These are phyloP conservation scores for Tachystola acroxantha DNA, from an alignment of 2,888 invertebrate genomes.

Conservation along the genomic window DNA sequence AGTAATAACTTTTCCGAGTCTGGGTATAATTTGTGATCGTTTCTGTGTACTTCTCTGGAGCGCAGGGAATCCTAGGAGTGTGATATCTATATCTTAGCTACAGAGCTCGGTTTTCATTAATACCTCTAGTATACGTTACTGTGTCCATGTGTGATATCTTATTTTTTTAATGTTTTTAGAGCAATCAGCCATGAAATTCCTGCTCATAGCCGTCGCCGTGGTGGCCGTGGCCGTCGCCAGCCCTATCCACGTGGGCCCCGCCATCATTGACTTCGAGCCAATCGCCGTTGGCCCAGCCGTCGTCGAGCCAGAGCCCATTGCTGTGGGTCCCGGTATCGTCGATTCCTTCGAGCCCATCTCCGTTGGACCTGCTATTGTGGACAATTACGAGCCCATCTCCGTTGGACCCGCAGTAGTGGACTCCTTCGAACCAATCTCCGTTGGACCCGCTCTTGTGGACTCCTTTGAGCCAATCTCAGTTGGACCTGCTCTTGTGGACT, in stretches of 20 bases:
- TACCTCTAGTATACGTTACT: too few relatives aligned
- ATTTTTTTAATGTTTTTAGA: slow-evolving; percentile 1
- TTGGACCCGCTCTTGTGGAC: slow-evolving; percentile 12
- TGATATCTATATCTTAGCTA: too few relatives aligned
- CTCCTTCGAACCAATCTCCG: slow-evolving; percentile 9
- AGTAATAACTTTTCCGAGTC: too few relatives aligned
- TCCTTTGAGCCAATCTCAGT: slow-evolving; percentile 11
- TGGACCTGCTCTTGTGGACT: slow-evolving; percentile 15
- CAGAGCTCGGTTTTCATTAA: too few relatives aligned
- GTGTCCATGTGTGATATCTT: too few relatives aligned
- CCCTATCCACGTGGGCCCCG: slow-evolving; percentile 5
- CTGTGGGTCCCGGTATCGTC: slow-evolving; percentile 1
- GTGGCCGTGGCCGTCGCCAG: slow-evolving; percentile 9
- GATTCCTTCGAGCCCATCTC: background rate
- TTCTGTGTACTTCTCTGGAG: too few relatives aligned
- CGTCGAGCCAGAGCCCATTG: background rate
- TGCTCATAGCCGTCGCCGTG: slow-evolving; percentile 12
- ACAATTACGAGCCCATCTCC: background rate
- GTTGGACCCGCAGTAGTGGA: slow-evolving; percentile 1
- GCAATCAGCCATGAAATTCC: slow-evolving; percentile 4
- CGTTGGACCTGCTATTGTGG: slow-evolving; percentile 3
- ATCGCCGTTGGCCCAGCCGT: slow-evolving; percentile 1
- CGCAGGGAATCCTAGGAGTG: too few relatives aligned
- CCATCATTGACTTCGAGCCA: background rate
- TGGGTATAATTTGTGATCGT: too few relatives aligned